These are phyloP conservation scores for Enhydra lutris DNA, from an alignment of 2,113 vertebrate species.

Conservation along the genomic window DNA sequence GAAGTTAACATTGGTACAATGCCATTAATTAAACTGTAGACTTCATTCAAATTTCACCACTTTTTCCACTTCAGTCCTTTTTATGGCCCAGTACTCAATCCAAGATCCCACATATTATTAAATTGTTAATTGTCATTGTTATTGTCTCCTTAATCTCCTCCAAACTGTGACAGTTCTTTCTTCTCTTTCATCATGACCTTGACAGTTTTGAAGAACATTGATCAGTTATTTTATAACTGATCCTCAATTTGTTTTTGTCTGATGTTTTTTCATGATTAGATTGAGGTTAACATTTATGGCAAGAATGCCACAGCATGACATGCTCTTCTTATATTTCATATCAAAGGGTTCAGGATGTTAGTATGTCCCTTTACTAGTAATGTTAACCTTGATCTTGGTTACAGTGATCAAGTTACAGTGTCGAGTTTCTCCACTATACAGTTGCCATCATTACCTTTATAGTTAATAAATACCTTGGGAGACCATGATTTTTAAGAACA, in stretches of 20 bases:
- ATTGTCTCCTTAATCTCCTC: neutral
- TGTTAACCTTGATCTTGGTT: neutral
- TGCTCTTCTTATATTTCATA: neutral
- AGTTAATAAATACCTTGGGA: slow-evolving; percentile 15
- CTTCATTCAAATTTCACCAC: neutral
- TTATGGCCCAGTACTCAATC: slow-evolving; percentile 14
- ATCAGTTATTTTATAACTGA: slow-evolving; percentile 7
- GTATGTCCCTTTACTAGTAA: neutral
- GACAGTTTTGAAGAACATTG: neutral
- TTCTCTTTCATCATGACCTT: slow-evolving; percentile 4
- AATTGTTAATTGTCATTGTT: slow-evolving; percentile 10
- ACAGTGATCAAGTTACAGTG: neutral
- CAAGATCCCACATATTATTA: neutral
- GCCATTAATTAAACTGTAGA: slow-evolving; percentile 19
- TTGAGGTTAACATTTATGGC: neutral
- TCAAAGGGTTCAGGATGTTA: neutral
- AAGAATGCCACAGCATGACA: neutral
- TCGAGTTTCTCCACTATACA: slow-evolving; percentile 17
- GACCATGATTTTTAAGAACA: neutral
- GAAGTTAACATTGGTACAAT: slow-evolving; percentile 1
- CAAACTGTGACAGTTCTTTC: neutral
- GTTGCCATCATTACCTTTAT: slow-evolving; percentile 9
- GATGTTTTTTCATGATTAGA: slow-evolving; percentile 8
- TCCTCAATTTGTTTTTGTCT: neutral
- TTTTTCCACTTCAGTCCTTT: slow-evolving; percentile 3